phyloP scores from a whole-genome alignment of 2,797 vertebrate genomes.

The Morelia viridis region DNA sequence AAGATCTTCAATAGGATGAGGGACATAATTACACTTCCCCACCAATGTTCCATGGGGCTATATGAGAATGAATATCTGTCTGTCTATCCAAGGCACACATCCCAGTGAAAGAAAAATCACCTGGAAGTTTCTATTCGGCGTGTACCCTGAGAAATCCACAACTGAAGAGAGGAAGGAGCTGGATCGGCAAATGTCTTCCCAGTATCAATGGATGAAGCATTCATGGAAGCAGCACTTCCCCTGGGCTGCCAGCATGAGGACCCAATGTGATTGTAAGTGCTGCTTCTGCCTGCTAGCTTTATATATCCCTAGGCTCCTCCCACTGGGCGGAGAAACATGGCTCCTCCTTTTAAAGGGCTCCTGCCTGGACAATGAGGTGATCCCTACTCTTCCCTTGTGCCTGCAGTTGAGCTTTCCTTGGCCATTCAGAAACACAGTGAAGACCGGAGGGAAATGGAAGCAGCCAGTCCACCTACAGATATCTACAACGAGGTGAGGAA shows the following conservation, averaged over 20 bases:
- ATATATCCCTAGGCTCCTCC: background rate
- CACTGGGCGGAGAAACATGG: background rate
- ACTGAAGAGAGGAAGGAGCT: conserved; percentile 76
- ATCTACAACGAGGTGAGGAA: conserved; percentile 14
- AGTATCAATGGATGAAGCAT: conserved; percentile 79
- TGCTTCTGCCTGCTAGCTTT: background rate
- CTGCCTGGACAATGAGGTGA: background rate
- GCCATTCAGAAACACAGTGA: conserved; percentile 24
- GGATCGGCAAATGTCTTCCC: conserved; percentile 75
- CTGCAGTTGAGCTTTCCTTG: conserved; percentile 34
- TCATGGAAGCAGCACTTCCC: conserved; percentile 80
- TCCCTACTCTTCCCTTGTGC: background rate
- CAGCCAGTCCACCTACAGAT: background rate
- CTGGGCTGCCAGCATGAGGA: conserved; percentile 60
- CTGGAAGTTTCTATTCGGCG: conserved; percentile 84
- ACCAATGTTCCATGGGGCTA: background rate
- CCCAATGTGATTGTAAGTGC: conserved; percentile 37
- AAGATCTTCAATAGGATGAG: background rate
- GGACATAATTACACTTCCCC: background rate
- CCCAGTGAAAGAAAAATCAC: conserved; percentile 75
- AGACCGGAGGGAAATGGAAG: conserved; percentile 2
- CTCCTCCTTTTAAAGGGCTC: background rate
- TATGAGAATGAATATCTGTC: background rate
- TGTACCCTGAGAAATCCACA: conserved; percentile 81
- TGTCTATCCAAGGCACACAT: conserved; percentile 62